phyloP scores from a whole-genome alignment of 2,888 invertebrate species.

The Plagiodera versicolora region DNA sequence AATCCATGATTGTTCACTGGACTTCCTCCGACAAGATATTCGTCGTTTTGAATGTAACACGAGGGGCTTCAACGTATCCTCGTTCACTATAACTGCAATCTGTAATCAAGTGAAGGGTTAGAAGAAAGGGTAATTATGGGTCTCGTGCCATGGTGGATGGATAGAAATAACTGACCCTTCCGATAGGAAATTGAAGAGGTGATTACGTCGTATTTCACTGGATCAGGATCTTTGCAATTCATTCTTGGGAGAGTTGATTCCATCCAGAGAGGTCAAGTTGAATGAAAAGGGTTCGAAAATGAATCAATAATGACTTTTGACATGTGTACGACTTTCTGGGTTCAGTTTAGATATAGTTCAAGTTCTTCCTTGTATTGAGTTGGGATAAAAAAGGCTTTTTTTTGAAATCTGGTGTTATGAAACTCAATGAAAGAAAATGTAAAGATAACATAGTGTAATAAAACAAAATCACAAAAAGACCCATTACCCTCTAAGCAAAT shows the following conservation, averaged over 20 bases:
- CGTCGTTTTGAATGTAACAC: not conserved
- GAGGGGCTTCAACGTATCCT: not conserved
- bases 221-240: not conserved
- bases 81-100: constrained; percentile 4
- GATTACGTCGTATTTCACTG: not conserved
- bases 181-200: not conserved
- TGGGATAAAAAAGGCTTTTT: no score
- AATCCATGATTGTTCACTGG: no score
- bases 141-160: not conserved
- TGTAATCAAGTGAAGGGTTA: constrained; percentile 1
- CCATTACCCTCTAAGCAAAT: no score
- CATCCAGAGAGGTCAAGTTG: not conserved
- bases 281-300: not conserved
- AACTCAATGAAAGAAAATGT: no score
- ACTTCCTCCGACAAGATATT: not conserved
- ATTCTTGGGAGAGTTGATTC: not conserved
- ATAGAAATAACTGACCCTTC: not conserved
- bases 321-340: not conserved
- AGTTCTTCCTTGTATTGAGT: no score
- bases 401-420: no score
- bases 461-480: no score
- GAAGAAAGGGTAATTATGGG: not conserved
- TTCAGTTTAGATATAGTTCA: no score
- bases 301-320: not conserved
- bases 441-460: no score